Percentiles rank a stretch among this genome's conserved stretches.
Evolutionary conservation across 2,888 invertebrate genomes (phyloP).

Genomic region (Criorhina ranunculi): DNA sequence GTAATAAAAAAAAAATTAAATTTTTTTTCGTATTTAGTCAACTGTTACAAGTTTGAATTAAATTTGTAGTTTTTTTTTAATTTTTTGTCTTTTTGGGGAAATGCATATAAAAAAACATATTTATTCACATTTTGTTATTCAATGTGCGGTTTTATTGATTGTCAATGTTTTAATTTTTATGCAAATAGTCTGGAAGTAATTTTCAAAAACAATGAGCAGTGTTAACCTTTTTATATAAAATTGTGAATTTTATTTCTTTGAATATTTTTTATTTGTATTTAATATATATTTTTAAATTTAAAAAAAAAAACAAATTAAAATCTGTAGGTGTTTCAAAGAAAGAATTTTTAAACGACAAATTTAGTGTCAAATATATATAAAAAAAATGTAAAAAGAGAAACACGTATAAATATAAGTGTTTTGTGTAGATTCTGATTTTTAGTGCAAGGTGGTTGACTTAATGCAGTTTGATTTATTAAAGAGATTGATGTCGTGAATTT

Average conservation of each 20-base stretch:
- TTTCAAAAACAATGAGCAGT: background rate
- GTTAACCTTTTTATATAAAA: background rate
- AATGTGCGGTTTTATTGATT: conserved; percentile 14
- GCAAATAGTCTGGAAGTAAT: background rate
- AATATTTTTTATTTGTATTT: background rate
- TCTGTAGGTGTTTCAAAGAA: conserved; percentile 3
- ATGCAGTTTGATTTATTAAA: too few relatives aligned
- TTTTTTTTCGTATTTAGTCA: conserved; percentile 35
- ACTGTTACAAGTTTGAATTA: conserved; percentile 37
- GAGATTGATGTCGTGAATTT: too few relatives aligned
- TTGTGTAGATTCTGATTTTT: background rate
- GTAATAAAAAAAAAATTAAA: background rate
- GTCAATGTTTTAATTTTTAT: conserved; percentile 7
- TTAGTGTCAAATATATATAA: conserved; percentile 6
- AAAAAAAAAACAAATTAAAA: background rate
- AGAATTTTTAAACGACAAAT: background rate
- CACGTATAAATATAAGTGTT: too few relatives aligned
- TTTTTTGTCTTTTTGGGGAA: background rate
- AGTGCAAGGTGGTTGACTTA: too few relatives aligned
- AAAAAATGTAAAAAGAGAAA: background rate
- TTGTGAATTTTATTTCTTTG: background rate
- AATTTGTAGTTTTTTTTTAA: background rate
- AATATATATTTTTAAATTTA: background rate
- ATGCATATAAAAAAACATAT: background rate
- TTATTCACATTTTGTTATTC: background rate